phyloP scores from a whole-genome alignment of 2,113 vertebrate species.

The Ceyx margarethae region DNA sequence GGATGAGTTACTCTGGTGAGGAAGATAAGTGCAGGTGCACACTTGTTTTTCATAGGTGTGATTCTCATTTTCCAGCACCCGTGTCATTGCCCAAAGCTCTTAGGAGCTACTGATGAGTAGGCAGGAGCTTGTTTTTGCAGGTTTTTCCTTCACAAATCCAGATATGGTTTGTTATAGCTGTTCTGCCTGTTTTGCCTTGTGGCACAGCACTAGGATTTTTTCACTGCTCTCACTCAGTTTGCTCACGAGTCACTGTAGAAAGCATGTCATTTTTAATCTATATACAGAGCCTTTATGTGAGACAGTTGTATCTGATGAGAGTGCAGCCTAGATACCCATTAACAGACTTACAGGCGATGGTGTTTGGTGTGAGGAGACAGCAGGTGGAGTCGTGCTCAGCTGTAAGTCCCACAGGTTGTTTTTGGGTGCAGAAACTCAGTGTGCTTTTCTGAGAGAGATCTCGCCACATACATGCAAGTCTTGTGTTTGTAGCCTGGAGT shows the following conservation, averaged over 20 bases:
- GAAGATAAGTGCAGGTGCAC: not conserved
- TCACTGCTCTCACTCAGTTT: not conserved
- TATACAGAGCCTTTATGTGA: not conserved
- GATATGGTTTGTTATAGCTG: not conserved
- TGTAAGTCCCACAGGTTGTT: not conserved
- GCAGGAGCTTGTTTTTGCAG: not conserved
- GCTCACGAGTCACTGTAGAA: not conserved
- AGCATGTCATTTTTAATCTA: not conserved
- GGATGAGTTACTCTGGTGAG: not conserved
- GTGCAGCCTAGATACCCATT: not conserved
- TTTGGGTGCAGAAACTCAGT: not conserved
- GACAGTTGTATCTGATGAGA: not conserved
- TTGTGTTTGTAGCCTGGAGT: not conserved
- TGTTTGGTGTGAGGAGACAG: not conserved
- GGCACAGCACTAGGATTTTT: not conserved
- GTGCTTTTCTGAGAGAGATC: not conserved
- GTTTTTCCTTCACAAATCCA: not conserved
- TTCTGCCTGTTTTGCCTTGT: not conserved
- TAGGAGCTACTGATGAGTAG: not conserved
- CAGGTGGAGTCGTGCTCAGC: not conserved
- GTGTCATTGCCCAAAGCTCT: not conserved
- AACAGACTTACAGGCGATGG: not conserved
- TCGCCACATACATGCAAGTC: fast-evolving
- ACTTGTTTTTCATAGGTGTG: not conserved
- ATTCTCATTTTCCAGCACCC: not conserved